Conservation (phyloP, 2,888 invertebrate species). For the Melinopterus prodromus region DNA sequence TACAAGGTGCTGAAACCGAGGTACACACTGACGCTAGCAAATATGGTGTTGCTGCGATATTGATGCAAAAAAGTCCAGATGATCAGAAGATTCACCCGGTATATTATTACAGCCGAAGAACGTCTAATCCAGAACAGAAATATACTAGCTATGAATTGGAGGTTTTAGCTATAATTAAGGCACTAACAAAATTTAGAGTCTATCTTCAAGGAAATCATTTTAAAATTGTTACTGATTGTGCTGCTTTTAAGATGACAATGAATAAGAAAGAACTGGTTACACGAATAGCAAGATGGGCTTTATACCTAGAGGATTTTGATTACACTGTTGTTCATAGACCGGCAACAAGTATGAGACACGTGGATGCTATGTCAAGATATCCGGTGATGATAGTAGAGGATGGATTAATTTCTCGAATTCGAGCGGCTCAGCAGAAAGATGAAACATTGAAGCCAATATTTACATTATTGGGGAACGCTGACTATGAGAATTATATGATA, state of each 20-base stretch:
- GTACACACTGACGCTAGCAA: slow-evolving; percentile 40
- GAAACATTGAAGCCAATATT: slow-evolving; percentile 29
- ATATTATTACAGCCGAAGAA: slow-evolving; percentile 49
- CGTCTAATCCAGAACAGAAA: slow-evolving; percentile 47
- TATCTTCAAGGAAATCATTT: slow-evolving; percentile 49
- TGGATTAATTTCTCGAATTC: slow-evolving; percentile 15
- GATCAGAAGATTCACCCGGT: slow-evolving; percentile 48
- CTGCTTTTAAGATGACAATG: slow-evolving; percentile 50
- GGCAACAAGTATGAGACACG: slow-evolving; percentile 47
- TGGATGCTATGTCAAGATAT: slow-evolving; percentile 48
- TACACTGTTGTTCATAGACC: slow-evolving; percentile 48
- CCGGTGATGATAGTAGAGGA: slow-evolving; percentile 36
- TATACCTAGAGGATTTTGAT: slow-evolving; percentile 47
- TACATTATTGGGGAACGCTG: neutral
- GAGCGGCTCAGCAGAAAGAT: slow-evolving; percentile 42
- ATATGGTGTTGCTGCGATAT: slow-evolving; percentile 45
- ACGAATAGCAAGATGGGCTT: slow-evolving; percentile 50
- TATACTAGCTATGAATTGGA: slow-evolving; percentile 53
- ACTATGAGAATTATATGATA: slow-evolving; percentile 6
- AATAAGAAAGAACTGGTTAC: slow-evolving; percentile 47
- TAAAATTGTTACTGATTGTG: slow-evolving; percentile 53
- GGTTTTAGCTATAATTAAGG: slow-evolving; percentile 50
- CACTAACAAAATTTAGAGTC: slow-evolving; percentile 50
- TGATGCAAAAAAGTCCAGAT: slow-evolving; percentile 44
- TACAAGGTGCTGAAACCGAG: slow-evolving; percentile 37